Evolutionary conservation across 2,113 vertebrate species (phyloP).

Genomic region (Psilopsiagon aurifrons): DNA sequence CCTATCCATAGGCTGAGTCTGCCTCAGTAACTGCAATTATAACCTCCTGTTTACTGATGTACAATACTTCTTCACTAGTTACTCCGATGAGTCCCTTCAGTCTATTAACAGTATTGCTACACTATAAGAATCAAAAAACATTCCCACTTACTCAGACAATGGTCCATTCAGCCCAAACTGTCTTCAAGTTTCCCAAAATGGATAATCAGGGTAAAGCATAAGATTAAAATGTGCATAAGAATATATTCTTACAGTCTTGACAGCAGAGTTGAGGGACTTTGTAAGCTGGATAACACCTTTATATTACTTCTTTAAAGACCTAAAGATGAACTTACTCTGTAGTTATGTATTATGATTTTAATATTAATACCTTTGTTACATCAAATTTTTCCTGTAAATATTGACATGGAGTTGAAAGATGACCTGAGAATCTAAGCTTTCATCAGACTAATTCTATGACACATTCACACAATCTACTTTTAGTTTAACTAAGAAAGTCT

Average conservation of each 20-base stretch:
- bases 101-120: not conserved
- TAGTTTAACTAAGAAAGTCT: not conserved
- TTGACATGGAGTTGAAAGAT: not conserved
- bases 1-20: not conserved
- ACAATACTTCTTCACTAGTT: not conserved
- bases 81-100: not conserved
- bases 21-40: too few relatives aligned
- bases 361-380: not conserved
- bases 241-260: not conserved
- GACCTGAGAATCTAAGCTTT: not conserved
- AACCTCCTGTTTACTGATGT: not conserved
- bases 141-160: not conserved
- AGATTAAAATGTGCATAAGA: not conserved
- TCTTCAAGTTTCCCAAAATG: not conserved
- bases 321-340: not conserved
- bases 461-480: not conserved
- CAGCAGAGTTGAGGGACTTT: not conserved
- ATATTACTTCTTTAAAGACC: not conserved
- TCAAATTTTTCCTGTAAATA: not conserved
- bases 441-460: not conserved
- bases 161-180: not conserved
- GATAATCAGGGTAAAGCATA: not conserved
- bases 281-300: not conserved
- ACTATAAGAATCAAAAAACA: not conserved
- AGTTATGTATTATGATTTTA: not conserved